Conservation (phyloP, 2,888 invertebrate species). For the Eupithecia pulchellata region DNA sequence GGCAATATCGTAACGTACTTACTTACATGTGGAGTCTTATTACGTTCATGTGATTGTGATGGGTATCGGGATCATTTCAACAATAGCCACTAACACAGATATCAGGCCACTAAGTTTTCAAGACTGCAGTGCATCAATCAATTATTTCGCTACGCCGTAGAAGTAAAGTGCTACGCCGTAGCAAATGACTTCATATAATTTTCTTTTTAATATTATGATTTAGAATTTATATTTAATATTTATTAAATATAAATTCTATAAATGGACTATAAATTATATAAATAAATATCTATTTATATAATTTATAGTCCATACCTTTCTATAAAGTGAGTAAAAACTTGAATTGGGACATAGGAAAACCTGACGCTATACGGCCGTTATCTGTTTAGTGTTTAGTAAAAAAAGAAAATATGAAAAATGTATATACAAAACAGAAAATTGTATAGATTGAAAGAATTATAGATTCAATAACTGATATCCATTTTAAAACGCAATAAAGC, state of each 20-base stretch:
- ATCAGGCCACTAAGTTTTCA: no score
- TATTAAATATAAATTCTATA: no score
- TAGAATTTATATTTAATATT: no score
- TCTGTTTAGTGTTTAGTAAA: no score
- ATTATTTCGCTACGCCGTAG: background rate
- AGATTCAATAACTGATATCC: background rate
- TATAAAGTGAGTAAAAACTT: no score
- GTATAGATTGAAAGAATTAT: no score
- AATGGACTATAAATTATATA: no score
- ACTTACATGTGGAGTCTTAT: conserved; percentile 9
- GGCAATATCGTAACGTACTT: conserved; percentile 35
- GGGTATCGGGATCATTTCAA: background rate
- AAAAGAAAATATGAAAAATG: no score
- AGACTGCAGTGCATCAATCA: background rate
- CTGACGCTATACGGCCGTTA: no score
- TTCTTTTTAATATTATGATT: background rate
- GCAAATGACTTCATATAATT: background rate
- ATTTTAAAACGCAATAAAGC: background rate
- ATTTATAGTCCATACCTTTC: background rate
- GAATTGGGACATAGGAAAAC: no score
- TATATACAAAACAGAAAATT: no score
- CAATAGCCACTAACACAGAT: background rate
- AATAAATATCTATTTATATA: no score
- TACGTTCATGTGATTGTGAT: background rate
- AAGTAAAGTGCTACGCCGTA: background rate